These are phyloP conservation scores for Myanophis thanlyinensis DNA, from an alignment of 2,113 vertebrate species.

Conservation along the genomic window DNA sequence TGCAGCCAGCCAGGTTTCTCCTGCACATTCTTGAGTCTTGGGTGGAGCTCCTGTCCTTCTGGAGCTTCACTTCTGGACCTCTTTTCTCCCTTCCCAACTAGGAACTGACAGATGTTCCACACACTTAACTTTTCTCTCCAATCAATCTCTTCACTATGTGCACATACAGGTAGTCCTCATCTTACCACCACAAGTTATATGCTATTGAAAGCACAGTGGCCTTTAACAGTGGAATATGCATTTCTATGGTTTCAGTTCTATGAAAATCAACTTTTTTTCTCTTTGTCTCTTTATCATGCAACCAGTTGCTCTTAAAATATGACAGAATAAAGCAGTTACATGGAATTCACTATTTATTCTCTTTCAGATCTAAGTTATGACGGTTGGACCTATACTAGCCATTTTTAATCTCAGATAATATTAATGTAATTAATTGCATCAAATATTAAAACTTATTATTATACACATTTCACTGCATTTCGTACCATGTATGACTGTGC, in stretches of 20 bases:
- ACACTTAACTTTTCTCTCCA: neutral
- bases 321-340: neutral
- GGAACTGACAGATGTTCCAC: neutral
- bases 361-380: neutral
- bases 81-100: neutral
- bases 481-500: too few species aligned
- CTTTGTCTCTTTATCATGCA: neutral
- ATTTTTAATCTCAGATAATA: neutral
- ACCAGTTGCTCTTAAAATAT: neutral
- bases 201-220: neutral
- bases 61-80: neutral
- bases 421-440: neutral
- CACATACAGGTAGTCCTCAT: neutral
- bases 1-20: neutral
- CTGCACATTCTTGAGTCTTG: neutral
- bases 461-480: too few species aligned
- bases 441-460: neutral
- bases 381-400: neutral
- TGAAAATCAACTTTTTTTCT: neutral
- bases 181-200: neutral
- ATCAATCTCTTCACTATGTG: neutral
- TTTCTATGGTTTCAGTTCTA: accelerated
- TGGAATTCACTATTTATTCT: neutral
- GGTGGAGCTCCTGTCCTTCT: neutral
- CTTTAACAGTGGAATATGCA: neutral